Evolutionary conservation across 2,888 invertebrate genomes (phyloP).

Genomic region (Magallana nippona): DNA sequence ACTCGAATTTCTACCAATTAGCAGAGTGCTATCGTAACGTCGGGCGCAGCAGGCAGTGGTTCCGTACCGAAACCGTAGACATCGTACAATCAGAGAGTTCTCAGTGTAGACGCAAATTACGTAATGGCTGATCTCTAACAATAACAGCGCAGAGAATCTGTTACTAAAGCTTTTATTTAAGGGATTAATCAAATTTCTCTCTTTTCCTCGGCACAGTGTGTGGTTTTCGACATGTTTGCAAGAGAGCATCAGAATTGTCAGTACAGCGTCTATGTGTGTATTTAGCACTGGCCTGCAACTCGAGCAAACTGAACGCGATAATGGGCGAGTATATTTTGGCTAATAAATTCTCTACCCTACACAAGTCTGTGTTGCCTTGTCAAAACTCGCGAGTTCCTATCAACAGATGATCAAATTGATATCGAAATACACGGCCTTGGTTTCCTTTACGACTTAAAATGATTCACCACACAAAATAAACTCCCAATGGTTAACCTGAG

Average conservation of each 20-base stretch:
- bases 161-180: too few species aligned
- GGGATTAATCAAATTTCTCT: not conserved
- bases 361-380: not conserved
- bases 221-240: not conserved
- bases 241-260: not conserved
- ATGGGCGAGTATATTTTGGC: not conserved
- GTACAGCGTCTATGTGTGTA: not conserved
- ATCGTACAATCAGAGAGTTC: constrained; percentile 6
- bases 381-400: not conserved
- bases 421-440: not conserved
- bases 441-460: not conserved
- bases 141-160: not conserved
- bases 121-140: not conserved
- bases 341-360: not conserved
- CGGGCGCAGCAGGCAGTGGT: constrained; percentile 1
- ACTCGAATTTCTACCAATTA: not conserved
- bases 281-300: not conserved
- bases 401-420: not conserved
- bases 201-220: not conserved
- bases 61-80: constrained; percentile 3
- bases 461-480: not conserved
- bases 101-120: not conserved
- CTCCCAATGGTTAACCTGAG: constrained; percentile 14
- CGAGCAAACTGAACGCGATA: not conserved
- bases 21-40: not conserved